A percentile compares a stretch with the other conserved stretches of the same genome.
These are phyloP conservation scores for Notothenia coriiceps DNA, from an alignment of 2,113 vertebrate species.

Conservation along the genomic window DNA sequence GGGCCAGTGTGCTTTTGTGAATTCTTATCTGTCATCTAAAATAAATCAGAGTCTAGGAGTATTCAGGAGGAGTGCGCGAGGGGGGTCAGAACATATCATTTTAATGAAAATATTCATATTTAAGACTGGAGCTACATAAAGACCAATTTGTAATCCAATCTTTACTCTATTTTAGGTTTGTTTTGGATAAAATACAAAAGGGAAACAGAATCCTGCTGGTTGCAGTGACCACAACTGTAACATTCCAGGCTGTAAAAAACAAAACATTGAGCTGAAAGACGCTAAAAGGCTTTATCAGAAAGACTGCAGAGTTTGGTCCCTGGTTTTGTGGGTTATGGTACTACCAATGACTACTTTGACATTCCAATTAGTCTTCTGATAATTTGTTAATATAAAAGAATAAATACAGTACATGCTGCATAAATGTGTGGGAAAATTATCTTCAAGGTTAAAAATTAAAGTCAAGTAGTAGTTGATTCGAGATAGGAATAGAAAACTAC, in stretches of 20 bases:
- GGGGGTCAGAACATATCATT: neutral
- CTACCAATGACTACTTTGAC: neutral
- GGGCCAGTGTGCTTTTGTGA: neutral
- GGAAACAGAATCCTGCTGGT: neutral
- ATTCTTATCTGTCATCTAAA: constrained; percentile 15
- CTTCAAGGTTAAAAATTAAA: too few relatives aligned
- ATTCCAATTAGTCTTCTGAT: neutral
- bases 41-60: neutral
- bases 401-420: too few relatives aligned
- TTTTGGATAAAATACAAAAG: neutral
- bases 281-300: neutral
- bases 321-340: neutral
- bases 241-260: neutral
- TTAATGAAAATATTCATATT: neutral
- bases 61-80: neutral
- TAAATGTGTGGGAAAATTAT: too few relatives aligned
- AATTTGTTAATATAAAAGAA: too few relatives aligned
- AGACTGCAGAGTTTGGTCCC: neutral
- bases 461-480: neutral
- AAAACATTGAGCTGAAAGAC: neutral
- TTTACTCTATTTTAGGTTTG: neutral
- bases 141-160: neutral
- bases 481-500: too few relatives aligned
- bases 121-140: neutral
- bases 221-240: neutral